These are phyloP conservation scores for Gouania willdenowi DNA, from an alignment of 2,797 vertebrate genomes.

Conservation along the genomic window DNA sequence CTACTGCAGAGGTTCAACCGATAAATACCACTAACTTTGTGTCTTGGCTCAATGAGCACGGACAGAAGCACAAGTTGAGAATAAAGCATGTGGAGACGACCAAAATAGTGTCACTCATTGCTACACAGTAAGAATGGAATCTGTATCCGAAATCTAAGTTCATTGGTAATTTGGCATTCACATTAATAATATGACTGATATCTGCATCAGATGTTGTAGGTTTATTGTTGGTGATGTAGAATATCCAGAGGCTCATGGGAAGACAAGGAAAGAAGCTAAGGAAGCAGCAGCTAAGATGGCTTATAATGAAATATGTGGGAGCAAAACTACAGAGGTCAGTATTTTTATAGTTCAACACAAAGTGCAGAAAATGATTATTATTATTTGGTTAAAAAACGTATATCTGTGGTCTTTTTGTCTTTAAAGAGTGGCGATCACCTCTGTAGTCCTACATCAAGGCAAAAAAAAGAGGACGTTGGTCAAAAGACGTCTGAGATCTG, in stretches of 20 bases:
- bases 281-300: constrained; percentile 63
- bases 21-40: constrained; percentile 32
- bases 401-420: constrained; percentile 6
- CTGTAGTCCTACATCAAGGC: not conserved
- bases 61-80: constrained; percentile 12
- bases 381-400: not conserved
- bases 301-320: constrained; percentile 27
- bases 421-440: constrained; percentile 38
- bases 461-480: constrained; percentile 1
- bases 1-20: not conserved
- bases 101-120: not conserved
- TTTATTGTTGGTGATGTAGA: constrained; percentile 48
- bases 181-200: too few relatives aligned
- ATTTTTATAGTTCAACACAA: too few relatives aligned
- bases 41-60: constrained; percentile 70
- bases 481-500: not conserved
- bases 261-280: constrained; percentile 62
- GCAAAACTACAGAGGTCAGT: constrained; percentile 32
- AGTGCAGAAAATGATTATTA: not conserved
- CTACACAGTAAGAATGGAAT: constrained; percentile 61
- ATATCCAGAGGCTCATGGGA: constrained; percentile 48
- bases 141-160: too few relatives aligned
- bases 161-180: not conserved
- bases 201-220: constrained; percentile 38
- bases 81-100: constrained; percentile 18